A percentile compares a stretch with the other conserved stretches of the same genome.
phyloP scores from a whole-genome alignment of 2,888 invertebrate genomes.

The Hydroisotoma schaefferi region DNA sequence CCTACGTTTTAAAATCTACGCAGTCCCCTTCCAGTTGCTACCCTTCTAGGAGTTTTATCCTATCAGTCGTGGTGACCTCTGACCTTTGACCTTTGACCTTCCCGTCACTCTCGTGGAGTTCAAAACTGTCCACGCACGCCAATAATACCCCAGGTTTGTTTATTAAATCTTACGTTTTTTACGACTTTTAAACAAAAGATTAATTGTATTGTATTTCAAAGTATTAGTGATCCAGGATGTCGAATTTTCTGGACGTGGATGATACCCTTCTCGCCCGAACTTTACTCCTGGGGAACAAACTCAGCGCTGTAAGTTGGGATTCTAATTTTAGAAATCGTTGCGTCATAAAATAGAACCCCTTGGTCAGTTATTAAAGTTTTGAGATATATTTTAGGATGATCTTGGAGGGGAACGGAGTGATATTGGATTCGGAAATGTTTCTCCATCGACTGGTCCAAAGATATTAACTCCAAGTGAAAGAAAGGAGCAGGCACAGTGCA shows the following conservation, averaged over 20 bases:
- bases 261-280: conserved; percentile 38
- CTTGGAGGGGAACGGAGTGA: background rate
- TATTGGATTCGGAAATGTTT: conserved; percentile 8
- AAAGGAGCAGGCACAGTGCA: conserved; percentile 39
- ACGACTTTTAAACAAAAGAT: background rate
- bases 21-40: too few relatives aligned
- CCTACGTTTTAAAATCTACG: too few relatives aligned
- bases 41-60: too few relatives aligned
- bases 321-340: background rate
- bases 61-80: too few relatives aligned
- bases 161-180: too few relatives aligned
- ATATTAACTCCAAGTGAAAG: conserved; percentile 40
- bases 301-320: background rate
- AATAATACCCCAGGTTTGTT: too few relatives aligned
- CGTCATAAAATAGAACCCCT: too few relatives aligned
- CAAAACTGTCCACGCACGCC: too few relatives aligned
- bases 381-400: background rate
- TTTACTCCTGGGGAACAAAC: conserved; percentile 12
- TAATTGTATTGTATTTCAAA: too few relatives aligned
- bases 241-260: conserved; percentile 46
- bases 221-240: too few relatives aligned
- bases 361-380: background rate
- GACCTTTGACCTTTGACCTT: too few relatives aligned
- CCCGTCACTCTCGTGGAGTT: too few relatives aligned
- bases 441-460: conserved; percentile 2